Percentiles rank a stretch among this genome's conserved stretches.
These are phyloP conservation scores for Ceratina japonica DNA, from an alignment of 1,140 invertebrate species.

Conservation along the genomic window DNA sequence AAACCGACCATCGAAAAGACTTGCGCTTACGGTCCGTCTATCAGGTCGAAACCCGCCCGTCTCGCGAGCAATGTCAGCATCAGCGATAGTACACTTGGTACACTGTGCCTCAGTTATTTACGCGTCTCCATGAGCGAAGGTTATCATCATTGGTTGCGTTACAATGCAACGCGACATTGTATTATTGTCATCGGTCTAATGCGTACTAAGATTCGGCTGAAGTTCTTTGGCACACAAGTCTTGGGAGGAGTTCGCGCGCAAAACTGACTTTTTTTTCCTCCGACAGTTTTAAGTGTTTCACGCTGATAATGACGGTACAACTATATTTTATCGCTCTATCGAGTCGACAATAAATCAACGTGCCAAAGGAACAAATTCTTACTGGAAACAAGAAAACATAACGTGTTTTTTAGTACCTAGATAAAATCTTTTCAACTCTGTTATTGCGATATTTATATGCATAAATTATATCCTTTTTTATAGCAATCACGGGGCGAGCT, in stretches of 20 bases:
- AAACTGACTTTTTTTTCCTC: background rate
- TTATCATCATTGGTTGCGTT: conserved; percentile 23
- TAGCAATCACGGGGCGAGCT: no score
- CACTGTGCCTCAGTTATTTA: conserved; percentile 3
- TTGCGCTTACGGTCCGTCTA: background rate
- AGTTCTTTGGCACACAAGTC: conserved; percentile 23
- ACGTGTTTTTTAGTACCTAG: no score
- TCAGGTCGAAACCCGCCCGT: background rate
- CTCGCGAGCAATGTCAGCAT: background rate
- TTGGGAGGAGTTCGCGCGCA: background rate
- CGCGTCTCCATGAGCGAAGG: background rate
- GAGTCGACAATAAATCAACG: no score
- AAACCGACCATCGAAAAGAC: background rate
- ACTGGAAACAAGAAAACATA: no score
- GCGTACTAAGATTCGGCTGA: background rate
- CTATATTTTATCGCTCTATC: no score
- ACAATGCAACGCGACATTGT: background rate
- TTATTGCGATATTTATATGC: no score
- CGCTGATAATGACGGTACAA: no score
- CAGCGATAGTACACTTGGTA: background rate
- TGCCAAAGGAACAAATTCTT: no score
- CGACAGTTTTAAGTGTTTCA: background rate
- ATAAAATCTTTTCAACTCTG: no score
- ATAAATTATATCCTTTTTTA: no score
- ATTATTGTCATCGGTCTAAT: conserved; percentile 11